Evolutionary conservation across 1,140 invertebrate genomes (phyloP), one percentile per base, ranked within the genome.

Genomic region (Drosophila pruinosa): DNA sequence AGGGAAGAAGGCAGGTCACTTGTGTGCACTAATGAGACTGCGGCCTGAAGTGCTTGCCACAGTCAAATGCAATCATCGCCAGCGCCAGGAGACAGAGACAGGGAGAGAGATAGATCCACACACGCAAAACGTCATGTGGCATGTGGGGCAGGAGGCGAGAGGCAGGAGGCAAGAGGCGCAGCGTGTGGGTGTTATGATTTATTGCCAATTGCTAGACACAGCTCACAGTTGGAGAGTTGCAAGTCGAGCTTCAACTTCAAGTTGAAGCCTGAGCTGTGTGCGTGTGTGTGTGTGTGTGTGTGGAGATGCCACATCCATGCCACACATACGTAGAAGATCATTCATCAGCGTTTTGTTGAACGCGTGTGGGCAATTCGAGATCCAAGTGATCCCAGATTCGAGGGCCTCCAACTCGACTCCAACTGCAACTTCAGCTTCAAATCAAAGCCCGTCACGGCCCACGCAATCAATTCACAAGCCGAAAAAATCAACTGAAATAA

Each of bases 121-220:
- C 75, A 61, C 71, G 65, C 69, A 43, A 39, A 57, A 57, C 73
- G 63, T 68, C 71, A 58, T 47, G 48, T 34, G 24, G 45, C 58
- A 74, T 38, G 41, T n/a, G 24, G 14, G 14, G 28, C 45, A 53
- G 45, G 48, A 19, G 31, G 31, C 17, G 31, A n/a, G 24, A 6
- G 14, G 28, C 45, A 53, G 45, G n/a, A n/a, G n/a, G n/a, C n/a
- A n/a, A n/a, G 48, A 19, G 31, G 31, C 17, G 31, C 53, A 58
- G 57, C 62, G 78, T 78, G 82, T 88, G 83, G 82, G 82, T 75
- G 82, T 72, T 80, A 82, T 88, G 82, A 88, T 88, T 88, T 88
- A 88, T 88, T 82, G 75, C 78, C 82, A 88, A 88, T 88, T 89
- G 82, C 64, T 34, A 34, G 57, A 57, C 39, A 36, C 61, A 54